Evolutionary conservation across 2,888 invertebrate genomes (phyloP).

Genomic region (Caenorhabditis imperialis): DNA sequence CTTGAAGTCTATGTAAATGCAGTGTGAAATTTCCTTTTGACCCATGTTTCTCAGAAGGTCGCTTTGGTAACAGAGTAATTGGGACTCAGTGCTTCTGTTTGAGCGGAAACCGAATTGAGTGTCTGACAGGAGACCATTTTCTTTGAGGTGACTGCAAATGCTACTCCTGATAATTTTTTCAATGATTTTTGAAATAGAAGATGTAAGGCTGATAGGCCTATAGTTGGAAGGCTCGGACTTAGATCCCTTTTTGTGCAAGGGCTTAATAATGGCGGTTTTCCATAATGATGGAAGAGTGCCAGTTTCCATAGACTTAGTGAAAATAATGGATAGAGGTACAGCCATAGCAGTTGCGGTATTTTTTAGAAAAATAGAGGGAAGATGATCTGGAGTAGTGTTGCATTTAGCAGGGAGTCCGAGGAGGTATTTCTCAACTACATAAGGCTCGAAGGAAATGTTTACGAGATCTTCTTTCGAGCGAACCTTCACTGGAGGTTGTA

Average conservation of each 20-base stretch:
- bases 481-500: too few relatives aligned
- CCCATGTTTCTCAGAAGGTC: too few relatives aligned
- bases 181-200: slow-evolving; percentile 6
- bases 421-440: not conserved
- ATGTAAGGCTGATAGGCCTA: slow-evolving; percentile 5
- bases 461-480: too few relatives aligned
- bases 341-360: not conserved
- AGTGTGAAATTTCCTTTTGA: too few relatives aligned
- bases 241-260: slow-evolving; percentile 3
- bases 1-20: slow-evolving; percentile 1
- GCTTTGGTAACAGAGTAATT: not conserved
- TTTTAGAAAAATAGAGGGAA: not conserved
- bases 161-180: not conserved
- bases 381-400: slow-evolving; percentile 1
- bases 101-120: slow-evolving; percentile 4
- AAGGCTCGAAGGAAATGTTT: not conserved
- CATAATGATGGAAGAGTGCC: not conserved
- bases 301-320: not conserved
- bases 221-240: slow-evolving; percentile 1
- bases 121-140: not conserved
- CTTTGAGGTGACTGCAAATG: not conserved
- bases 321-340: not conserved
- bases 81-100: not conserved
- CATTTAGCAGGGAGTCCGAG: not conserved
- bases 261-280: slow-evolving; percentile 4